Base-by-base conservation (phyloP, 37 sponge, comb jelly and placozoan genomes). In the Oscarella lobularis region DNA sequence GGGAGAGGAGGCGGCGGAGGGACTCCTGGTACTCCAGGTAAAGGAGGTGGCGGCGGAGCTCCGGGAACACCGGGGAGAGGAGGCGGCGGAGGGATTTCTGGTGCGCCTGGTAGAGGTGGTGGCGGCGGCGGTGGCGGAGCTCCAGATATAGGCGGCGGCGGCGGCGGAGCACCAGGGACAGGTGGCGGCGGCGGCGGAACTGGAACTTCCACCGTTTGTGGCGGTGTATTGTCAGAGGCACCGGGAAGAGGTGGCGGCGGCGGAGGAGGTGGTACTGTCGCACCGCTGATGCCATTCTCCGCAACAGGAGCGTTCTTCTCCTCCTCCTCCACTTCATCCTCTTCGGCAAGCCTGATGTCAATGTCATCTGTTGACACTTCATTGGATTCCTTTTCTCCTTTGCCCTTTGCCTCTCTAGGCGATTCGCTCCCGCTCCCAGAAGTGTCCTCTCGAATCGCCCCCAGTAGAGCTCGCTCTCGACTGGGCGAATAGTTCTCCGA, bases 1-100 rank as follows among this genome's bases (percentile, higher is more conserved):
- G 60, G 60, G 20, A 48, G 60, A 48, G 60, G 60, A 48, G 60
- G 60, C 9, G 60, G 60, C 60, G 60, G 60, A 48, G 60, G 60
- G 60, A 48, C 20, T 48, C 60, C 60, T 48, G 60, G 60, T 20
- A 27, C 14, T 48, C 60, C 60, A 48, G 60, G 60, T 27, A 48
- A 20, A 48, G 60, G 20, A 27, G 60, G 60, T 27, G 60, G 60
- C 20, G 60, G 60, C 20, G 60, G 60, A 27, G 20, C 20, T 27
- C 20, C 60, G 9, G 60, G 60, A 9, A 27, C 14, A 9, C 60
- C 60, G 9, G 60, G 60, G 14, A 48, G 60, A 48, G 60, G 60
- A 48, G 60, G 60, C 9, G 60, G 20, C 9, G 60, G 60, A 48
- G 60, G 60, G 20, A 48, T 20, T 48, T 20, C 60, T 48, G 60